Percentiles rank a stretch among this genome's conserved stretches.
phyloP scores from a whole-genome alignment of 2,797 vertebrate species.

The Ciconia nigra region DNA sequence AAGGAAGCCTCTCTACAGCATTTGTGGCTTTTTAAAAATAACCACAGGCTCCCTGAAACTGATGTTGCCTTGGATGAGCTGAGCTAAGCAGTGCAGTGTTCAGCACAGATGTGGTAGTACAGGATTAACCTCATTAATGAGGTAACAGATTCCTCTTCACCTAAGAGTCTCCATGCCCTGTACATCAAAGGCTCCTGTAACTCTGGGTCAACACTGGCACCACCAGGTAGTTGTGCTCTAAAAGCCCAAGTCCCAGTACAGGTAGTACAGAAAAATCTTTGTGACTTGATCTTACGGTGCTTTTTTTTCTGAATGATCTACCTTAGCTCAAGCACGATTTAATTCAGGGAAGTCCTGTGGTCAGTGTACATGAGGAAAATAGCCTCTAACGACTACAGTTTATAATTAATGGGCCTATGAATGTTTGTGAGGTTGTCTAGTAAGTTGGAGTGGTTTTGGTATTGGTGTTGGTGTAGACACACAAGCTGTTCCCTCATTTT shows the following conservation, averaged over 20 bases:
- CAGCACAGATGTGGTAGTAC: neutral
- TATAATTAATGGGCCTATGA: neutral
- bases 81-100: neutral
- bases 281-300: neutral
- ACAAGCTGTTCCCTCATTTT: neutral
- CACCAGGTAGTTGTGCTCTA: neutral
- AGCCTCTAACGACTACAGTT: neutral
- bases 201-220: neutral
- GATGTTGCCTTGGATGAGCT: neutral
- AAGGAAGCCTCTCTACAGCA: neutral
- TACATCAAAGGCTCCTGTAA: neutral
- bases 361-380: neutral
- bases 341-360: neutral
- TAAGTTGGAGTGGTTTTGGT: neutral
- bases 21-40: conserved; percentile 25
- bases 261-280: neutral
- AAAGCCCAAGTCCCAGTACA: neutral
- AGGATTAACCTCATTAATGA: neutral
- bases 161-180: neutral
- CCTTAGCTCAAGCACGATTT: neutral
- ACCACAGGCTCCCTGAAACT: neutral
- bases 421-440: conserved; percentile 1
- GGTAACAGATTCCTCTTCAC: neutral
- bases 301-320: neutral
- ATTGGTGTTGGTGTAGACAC: neutral